Percentiles rank a stretch among this genome's conserved stretches.
Conservation (phyloP, 2,888 invertebrate species). For the Rutpela maculata region DNA sequence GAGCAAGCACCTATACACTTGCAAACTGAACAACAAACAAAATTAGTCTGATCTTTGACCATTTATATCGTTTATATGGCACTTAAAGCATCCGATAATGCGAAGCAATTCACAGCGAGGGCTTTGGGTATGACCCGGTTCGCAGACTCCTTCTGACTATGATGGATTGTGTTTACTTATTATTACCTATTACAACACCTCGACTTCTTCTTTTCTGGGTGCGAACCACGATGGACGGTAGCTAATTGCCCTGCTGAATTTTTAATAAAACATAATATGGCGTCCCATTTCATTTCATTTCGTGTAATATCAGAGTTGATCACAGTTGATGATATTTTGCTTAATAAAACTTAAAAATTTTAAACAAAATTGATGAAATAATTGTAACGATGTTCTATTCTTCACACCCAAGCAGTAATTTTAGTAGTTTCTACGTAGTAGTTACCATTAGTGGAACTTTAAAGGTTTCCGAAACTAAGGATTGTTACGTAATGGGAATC, state of each 20-base stretch:
- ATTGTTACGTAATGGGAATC: too few relatives aligned
- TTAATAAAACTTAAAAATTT: too few relatives aligned
- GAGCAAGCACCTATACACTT: neutral
- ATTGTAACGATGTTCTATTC: too few relatives aligned
- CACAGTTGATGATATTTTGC: too few relatives aligned
- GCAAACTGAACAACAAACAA: conserved; percentile 22
- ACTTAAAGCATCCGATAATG: conserved; percentile 39
- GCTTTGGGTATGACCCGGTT: conserved; percentile 40
- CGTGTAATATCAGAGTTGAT: too few relatives aligned
- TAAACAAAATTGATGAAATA: too few relatives aligned
- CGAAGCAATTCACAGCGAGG: conserved; percentile 38
- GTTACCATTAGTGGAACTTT: too few relatives aligned
- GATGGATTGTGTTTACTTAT: conserved; percentile 68
- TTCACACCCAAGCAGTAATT: too few relatives aligned
- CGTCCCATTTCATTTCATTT: too few relatives aligned
- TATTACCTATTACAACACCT: conserved; percentile 66
- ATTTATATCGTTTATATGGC: conserved; percentile 39
- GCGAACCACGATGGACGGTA: conserved; percentile 40
- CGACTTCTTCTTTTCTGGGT: conserved; percentile 43
- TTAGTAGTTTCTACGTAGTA: too few relatives aligned
- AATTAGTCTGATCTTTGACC: conserved; percentile 37
- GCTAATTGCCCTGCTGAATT: conserved; percentile 48
- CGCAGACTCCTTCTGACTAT: conserved; percentile 60
- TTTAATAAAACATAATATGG: too few relatives aligned
- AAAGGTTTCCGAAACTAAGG: too few relatives aligned